phyloP scores from a whole-genome alignment of 2,888 invertebrate species.

The Alsophila aescularia region DNA sequence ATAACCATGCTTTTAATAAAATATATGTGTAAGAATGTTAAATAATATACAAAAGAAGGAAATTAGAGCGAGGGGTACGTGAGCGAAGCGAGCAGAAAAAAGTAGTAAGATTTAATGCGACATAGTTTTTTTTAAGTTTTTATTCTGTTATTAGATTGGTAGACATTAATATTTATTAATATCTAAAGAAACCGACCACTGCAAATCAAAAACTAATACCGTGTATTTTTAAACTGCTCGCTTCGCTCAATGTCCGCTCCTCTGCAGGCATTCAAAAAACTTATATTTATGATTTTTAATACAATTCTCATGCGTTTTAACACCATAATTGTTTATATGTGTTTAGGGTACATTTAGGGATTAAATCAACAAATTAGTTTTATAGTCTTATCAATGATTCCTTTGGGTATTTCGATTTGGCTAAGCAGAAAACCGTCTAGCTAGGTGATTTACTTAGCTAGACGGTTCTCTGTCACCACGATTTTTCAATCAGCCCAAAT shows the following conservation, averaged over 20 bases:
- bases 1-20: slow-evolving; percentile 17
- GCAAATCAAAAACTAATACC: neutral
- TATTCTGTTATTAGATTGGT: no score
- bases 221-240: slow-evolving; percentile 5
- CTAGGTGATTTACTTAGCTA: no score
- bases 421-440: no score
- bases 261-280: slow-evolving; percentile 8
- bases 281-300: slow-evolving; percentile 11
- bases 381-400: neutral
- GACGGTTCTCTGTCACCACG: no score
- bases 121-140: no score
- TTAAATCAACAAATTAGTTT: slow-evolving; percentile 7
- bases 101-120: no score
- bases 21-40: slow-evolving; percentile 8
- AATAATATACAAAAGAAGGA: slow-evolving; percentile 19
- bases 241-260: slow-evolving; percentile 5
- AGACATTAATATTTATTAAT: no score
- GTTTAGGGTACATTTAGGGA: neutral
- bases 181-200: no score
- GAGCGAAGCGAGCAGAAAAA: slow-evolving; percentile 7
- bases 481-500: no score
- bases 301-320: slow-evolving; percentile 13
- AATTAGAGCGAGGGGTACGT: neutral
- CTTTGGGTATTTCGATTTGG: neutral
- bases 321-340: neutral